phyloP scores from a whole-genome alignment of 2,888 invertebrate species.

The Sarcophaga carnaria region DNA sequence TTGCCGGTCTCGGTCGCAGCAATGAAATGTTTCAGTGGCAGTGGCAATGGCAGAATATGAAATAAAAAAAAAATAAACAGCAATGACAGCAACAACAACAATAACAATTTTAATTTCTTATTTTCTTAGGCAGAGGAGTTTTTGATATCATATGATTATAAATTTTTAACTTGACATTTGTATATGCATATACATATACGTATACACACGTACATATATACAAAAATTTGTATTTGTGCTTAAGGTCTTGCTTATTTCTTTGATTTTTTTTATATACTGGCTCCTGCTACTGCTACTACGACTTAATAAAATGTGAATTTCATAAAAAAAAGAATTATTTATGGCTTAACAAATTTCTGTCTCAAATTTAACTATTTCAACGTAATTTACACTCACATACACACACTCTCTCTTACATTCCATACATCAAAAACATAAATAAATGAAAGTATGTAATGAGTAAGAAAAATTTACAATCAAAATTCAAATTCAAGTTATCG shows the following conservation, averaged over 20 bases:
- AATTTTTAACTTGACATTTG: slow-evolving; percentile 28
- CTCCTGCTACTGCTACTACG: neutral
- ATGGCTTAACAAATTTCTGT: slow-evolving; percentile 74
- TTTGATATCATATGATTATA: slow-evolving; percentile 42
- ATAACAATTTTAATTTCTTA: slow-evolving; percentile 49
- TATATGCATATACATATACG: neutral
- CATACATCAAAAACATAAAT: neutral
- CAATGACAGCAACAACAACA: slow-evolving; percentile 15
- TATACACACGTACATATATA: neutral
- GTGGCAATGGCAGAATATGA: slow-evolving; percentile 39
- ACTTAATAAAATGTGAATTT: slow-evolving; percentile 65
- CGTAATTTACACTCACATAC: slow-evolving; percentile 1
- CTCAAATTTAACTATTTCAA: slow-evolving; percentile 60
- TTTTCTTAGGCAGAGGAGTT: slow-evolving; percentile 35
- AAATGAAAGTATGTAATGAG: slow-evolving; percentile 63
- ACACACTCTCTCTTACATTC: neutral
- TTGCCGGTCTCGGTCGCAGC: slow-evolving; percentile 70
- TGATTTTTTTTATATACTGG: slow-evolving; percentile 8
- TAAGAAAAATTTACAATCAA: slow-evolving; percentile 21
- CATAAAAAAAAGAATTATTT: slow-evolving; percentile 74
- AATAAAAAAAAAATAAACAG: slow-evolving; percentile 30
- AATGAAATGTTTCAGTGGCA: slow-evolving; percentile 50
- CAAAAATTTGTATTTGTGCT: neutral
- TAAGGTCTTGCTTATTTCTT: slow-evolving; percentile 4
- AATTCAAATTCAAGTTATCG: slow-evolving; percentile 25